phyloP scores from a whole-genome alignment of 2,888 invertebrate genomes.

The Galerucella nymphaeae region DNA sequence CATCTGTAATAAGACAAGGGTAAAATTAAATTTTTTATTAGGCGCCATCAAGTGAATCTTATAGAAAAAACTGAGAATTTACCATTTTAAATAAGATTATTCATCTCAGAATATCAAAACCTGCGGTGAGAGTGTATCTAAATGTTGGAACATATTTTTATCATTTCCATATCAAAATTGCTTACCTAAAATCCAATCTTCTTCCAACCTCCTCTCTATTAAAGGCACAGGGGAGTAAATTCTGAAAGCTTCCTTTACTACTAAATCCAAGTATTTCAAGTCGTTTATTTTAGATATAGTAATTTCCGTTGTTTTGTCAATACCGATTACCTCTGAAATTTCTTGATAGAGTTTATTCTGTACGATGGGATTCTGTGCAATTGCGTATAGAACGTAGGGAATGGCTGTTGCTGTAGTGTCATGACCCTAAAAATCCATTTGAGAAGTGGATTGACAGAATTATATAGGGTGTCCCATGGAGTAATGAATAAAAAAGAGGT shows the following conservation, averaged over 20 bases:
- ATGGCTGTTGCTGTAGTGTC: slow-evolving; percentile 69
- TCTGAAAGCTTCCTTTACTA: slow-evolving; percentile 70
- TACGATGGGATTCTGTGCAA: slow-evolving; percentile 66
- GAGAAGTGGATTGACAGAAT: background rate
- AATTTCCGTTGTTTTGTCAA: slow-evolving; percentile 49
- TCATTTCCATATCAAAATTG: slow-evolving; percentile 25
- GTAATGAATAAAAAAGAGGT: no score
- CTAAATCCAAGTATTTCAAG: slow-evolving; percentile 68
- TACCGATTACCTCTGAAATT: slow-evolving; percentile 52
- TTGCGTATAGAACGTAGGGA: slow-evolving; percentile 67
- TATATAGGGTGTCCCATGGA: no score
- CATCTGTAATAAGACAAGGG: slow-evolving; percentile 57
- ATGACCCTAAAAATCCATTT: slow-evolving; percentile 63
- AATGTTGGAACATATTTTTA: background rate
- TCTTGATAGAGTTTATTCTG: slow-evolving; percentile 61
- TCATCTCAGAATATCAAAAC: slow-evolving; percentile 9
- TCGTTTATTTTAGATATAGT: slow-evolving; percentile 57
- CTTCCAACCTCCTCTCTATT: slow-evolving; percentile 64
- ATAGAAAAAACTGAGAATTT: no score
- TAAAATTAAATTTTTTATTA: no score
- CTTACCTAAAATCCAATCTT: slow-evolving; percentile 59
- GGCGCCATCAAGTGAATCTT: no score
- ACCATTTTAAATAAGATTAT: background rate
- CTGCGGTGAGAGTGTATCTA: background rate
- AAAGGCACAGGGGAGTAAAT: slow-evolving; percentile 69